Conservation (phyloP, 2,113 vertebrate species). For the Hippocampus barbouri region DNA sequence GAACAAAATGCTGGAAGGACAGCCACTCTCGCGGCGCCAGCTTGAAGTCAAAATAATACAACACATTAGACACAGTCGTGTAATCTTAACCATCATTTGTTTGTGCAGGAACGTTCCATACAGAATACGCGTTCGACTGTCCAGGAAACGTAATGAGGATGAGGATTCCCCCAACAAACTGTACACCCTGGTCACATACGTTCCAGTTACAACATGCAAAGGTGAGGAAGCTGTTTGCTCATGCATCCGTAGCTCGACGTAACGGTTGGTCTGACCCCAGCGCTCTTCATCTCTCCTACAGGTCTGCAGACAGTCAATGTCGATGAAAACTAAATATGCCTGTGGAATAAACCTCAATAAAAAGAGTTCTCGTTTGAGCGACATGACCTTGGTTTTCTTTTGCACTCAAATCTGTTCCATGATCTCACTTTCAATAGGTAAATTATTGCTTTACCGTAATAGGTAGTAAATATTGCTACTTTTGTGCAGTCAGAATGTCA, state of each 20-base stretch:
- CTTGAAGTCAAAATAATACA: too few relatives aligned
- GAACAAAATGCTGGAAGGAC: too few relatives aligned
- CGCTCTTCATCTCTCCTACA: conserved; percentile 52
- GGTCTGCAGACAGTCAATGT: conserved; percentile 95
- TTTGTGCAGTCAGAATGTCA: too few relatives aligned
- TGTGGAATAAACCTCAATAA: conserved; percentile 65
- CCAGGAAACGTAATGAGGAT: conserved; percentile 94
- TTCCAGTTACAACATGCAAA: conserved; percentile 94
- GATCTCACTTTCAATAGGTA: too few relatives aligned
- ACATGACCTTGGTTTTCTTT: conserved; percentile 22
- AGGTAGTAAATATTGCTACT: too few relatives aligned
- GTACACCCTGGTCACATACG: conserved; percentile 90
- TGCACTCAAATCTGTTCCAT: neutral
- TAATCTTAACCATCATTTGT: neutral
- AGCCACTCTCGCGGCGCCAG: too few relatives aligned
- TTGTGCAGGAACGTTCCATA: conserved; percentile 87
- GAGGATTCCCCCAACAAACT: conserved; percentile 97
- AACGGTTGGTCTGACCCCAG: neutral
- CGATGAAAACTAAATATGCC: conserved; percentile 85
- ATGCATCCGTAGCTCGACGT: neutral
- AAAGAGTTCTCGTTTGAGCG: conserved; percentile 1
- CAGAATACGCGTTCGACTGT: conserved; percentile 88
- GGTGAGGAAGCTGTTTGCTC: conserved; percentile 56
- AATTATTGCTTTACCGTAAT: too few relatives aligned
- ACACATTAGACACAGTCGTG: neutral